Evolutionary conservation across 2,113 vertebrate genomes (phyloP), one percentile per base, ranked within the genome.

Genomic region (Galemys pyrenaicus): DNA sequence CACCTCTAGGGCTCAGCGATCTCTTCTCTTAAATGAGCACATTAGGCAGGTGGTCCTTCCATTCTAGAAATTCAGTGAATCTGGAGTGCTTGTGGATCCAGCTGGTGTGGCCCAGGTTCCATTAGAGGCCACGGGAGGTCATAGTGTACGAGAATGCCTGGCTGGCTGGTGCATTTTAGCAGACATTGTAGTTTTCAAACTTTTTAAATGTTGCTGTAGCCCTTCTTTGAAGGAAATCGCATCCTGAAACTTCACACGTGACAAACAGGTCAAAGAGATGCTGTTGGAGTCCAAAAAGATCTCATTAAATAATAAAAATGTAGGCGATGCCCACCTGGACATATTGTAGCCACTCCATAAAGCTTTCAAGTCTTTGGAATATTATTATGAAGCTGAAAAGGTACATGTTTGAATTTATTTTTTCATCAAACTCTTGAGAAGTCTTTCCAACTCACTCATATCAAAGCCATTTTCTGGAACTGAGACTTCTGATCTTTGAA

Each of bases 111-210:
- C 16, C 46, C 46, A 7, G 79, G 35, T 26, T 87, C 32, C 51
- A 26, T 46, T 17, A 49, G 32, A 22, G n/a, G 30, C 12, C 24
- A 6, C 0, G 1, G 64, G 4, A 9, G 4, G 9, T 3, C 0
- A 3, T 17, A 58, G 26, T 15, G 4, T 19, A 0, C 15, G 11
- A 13, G n/a, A 24, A 64, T 26, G 26, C 35, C 46, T n/a, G 16
- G 60, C 9, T 46, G 9, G 2, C 22, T 17, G 10, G 22, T 22
- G 44, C 32, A 3, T 24, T 9, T 81, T 20, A 67, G 32, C 67
- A 37, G 32, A 26, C 17, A 30, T 2, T 24, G 30, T 9, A 9
- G 2, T 64, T 64, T 39, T 19, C 3, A 44, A 35, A 24, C 41
- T 56, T 71, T 10, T 9, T 26, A 28, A 81, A 67, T 71, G 32